Base-by-base conservation (phyloP, 2,113 vertebrate genomes). In the Rhodinocichla rosea region DNA sequence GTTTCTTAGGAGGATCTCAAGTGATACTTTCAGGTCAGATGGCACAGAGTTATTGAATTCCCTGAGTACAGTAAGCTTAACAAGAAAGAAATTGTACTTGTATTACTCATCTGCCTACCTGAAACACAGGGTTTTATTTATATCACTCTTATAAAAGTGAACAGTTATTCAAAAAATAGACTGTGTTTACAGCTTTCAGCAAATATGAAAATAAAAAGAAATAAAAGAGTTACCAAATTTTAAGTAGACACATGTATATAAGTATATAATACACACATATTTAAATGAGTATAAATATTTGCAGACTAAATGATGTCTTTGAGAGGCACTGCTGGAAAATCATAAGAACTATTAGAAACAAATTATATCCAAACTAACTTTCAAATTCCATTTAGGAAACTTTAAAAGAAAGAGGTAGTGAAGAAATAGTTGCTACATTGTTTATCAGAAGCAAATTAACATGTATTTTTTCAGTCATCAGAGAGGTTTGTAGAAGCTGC, bases 1-100 rank as follows among this genome's bases (percentile, higher is more conserved):
- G 70, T 77, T 94, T 91, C 37, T 82, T 85, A 79, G 83, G 39
- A 83, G 62, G 56, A 69, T 83, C 83, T 97, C 57, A 79, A 87
- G 64, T 73, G 57, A 50, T 52, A 45, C 44, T 79, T 89, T 64
- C 64, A 35, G 83, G 59, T 81, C 85, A 64, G 55, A 81, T 68
- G 68, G 32, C 73, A 89, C 4, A 91, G 49, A 82, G 33, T 77
- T 89, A 78, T 56, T 63, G 62, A 81, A 89, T 90, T 90, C 39
- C 76, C 52, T 44, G 15, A 53, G 13, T 63, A 80, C 17, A 57
- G 52, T 75, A 86, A 83, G 17, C 24, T 81, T 59, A 90, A 78
- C 17, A 64, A 84, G 64, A 85, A 95, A 78, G 44, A 93, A 81
- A 87, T 71, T 70, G 27, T 60, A 44, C 21, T 79, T 67, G 6